phyloP scores from a whole-genome alignment of 1,140 invertebrate species.

The Aphaenogaster floridana region DNA sequence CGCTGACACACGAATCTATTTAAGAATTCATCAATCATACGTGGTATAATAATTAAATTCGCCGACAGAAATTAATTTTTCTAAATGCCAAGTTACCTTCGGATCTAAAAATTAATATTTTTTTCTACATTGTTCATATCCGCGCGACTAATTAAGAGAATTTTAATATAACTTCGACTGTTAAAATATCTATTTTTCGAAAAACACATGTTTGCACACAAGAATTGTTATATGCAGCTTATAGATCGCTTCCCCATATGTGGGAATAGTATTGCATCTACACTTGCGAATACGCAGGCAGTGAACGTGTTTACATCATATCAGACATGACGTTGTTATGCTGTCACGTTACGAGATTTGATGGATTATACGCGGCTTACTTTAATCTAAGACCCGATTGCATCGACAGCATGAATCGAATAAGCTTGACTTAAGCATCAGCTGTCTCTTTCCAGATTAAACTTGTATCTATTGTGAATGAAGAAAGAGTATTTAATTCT shows the following conservation, averaged over 20 bases:
- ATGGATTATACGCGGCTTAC: conserved; percentile 40
- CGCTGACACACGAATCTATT: background rate
- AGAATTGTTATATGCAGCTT: background rate
- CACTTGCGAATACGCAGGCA: background rate
- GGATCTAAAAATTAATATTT: background rate
- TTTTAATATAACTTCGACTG: background rate
- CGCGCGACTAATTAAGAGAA: background rate
- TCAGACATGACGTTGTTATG: conserved; percentile 41
- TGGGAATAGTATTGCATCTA: background rate
- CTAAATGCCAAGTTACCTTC: background rate
- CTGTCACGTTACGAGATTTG: conserved; percentile 23
- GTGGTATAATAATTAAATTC: background rate
- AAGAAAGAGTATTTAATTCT: background rate
- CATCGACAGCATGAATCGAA: conserved; percentile 4
- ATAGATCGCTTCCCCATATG: background rate
- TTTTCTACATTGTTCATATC: background rate
- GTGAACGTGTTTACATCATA: conserved; percentile 38
- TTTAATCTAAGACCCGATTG: conserved; percentile 9
- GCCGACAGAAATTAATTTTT: background rate
- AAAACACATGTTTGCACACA: background rate
- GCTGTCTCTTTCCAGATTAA: conserved; percentile 22
- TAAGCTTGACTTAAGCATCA: conserved; percentile 27
- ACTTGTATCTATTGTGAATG: background rate
- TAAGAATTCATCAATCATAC: background rate
- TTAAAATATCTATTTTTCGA: background rate